Base-by-base conservation (phyloP, 2,888 invertebrate species). In the Nemurella pictetii region DNA sequence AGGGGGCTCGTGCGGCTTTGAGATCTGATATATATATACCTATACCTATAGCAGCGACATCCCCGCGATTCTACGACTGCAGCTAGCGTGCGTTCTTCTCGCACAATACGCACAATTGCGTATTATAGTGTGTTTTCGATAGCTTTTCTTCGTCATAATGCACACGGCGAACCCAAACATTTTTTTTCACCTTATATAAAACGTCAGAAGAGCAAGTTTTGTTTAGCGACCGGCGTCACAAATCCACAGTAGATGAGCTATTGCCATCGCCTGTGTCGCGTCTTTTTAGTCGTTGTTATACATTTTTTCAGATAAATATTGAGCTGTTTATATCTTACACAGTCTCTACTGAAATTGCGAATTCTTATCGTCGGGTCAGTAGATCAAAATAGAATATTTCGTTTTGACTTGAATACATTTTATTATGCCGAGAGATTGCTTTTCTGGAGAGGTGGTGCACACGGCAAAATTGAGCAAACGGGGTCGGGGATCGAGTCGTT, bases 11-110 rank as follows among this genome's bases (percentile, higher is more conserved):
- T 81, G 80, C 80, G 35, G 55, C 20, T 72, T 72, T 82, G 72
- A 72, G 55, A 82, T 82, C 82, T 55, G 55, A 55, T 55, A 55
- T n/a, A n/a, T n/a, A n/a, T n/a, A n/a, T n/a, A n/a, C n/a, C n/a
- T n/a, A n/a, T n/a, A n/a, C n/a, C n/a, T n/a, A n/a, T 27, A 29
- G 78, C 4, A 78, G 78, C 78, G 28, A 78, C 78, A 55, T 20
- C 1, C 20, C 12, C 15, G 55, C 55, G 9, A 12, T 4, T 12
- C 55, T 15, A 20, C 55, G 20, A 15, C 55, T n/a, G n/a, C 35
- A 35, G 35, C 35, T 35, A 2, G 55, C 55, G 20, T 55, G 55
- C 15, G 3, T 20, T 20, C 20, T 55, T 55, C 55, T 20, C 32
- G 12, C 20, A 20, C 55, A 55, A 55, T 20, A 55, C 9, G 20